These are phyloP conservation scores for Papilio demoleus DNA, from an alignment of 2,888 invertebrate species.

Conservation along the genomic window DNA sequence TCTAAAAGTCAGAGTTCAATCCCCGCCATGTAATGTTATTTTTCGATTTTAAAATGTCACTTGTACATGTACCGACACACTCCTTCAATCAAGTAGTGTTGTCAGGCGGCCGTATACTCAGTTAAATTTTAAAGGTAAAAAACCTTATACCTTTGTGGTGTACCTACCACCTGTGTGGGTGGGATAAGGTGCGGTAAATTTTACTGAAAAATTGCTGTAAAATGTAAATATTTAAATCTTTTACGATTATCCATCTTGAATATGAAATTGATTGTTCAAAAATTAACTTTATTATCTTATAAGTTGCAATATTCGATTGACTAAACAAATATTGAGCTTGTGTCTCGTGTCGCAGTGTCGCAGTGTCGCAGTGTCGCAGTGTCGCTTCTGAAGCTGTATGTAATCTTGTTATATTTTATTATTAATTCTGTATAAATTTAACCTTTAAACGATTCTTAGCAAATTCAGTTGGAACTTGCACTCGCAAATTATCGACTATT, in stretches of 20 bases:
- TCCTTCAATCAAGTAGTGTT: no score
- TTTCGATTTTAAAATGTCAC: no score
- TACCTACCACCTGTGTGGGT: no score
- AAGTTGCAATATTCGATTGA: not conserved
- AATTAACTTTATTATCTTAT: not conserved
- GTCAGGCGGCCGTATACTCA: no score
- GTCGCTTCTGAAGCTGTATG: slow-evolving; percentile 54
- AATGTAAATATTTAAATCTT: not conserved
- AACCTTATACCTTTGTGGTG: no score
- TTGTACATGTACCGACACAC: no score
- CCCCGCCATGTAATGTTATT: no score
- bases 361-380: slow-evolving; percentile 53
- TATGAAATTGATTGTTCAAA: not conserved
- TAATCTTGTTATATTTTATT: slow-evolving; percentile 52
- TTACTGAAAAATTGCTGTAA: no score
- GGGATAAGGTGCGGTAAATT: no score
- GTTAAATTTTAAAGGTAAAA: no score
- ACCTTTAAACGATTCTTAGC: slow-evolving; percentile 43
- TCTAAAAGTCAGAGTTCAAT: no score
- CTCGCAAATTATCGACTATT: slow-evolving; percentile 27
- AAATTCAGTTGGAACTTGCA: slow-evolving; percentile 24
- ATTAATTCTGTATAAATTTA: slow-evolving; percentile 5
- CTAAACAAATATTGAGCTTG: slow-evolving; percentile 36
- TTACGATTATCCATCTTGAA: not conserved
- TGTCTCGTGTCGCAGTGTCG: slow-evolving; percentile 47